Evolutionary conservation across 1,140 invertebrate genomes (phyloP), one percentile per base, ranked within the genome.

Genomic region (Pseudobourletiella spinata): DNA sequence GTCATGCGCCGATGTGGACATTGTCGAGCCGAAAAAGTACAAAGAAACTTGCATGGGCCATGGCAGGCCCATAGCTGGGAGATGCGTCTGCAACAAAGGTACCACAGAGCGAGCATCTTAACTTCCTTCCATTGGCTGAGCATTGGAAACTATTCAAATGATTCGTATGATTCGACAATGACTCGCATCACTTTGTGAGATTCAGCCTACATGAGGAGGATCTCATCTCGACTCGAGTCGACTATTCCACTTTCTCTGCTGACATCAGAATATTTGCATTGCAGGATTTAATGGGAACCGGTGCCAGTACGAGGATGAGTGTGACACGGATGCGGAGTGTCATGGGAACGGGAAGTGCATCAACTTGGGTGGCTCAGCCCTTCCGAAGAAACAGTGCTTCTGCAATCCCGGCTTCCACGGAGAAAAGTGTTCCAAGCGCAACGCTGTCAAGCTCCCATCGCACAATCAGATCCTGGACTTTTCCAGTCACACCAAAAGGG

Each of bases 1-100:
- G 89, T 93, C 90, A 0, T 98, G 95, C 72, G 88, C 93, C 1
- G 94, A 98, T 76, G 86, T 98, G 46, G 90, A 95, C 71, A 89
- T 81, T 77, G 26, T 68, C 35, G 39, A 57, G 29, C 61, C 44
- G 52, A 59, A 46, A 63, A 78, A 82, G 16, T 91, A 86, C 75
- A 82, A 83, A 62, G 88, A 92, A 75, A 82, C 82, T 20, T 96
- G 91, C 73, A 88, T 84, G 61, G 85, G 86, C 30, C 84, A 90
- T 70, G 90, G 91, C 2, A 81, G 84, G 72, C 83, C 88, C 72
- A 80, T 87, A 46, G 76, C 87, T 15, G 84, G 84, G 6, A 48
- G 67, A 11, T 79, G 77, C 64, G 43, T 65, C 18, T 72, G 71
- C 51, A 64, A 69, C 48, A 69, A 66, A 64, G 67, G 67, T 66